Percentiles rank a stretch among this genome's conserved stretches.
These are phyloP conservation scores for Acanthosepion pharaonis DNA, from an alignment of 2,888 invertebrate genomes.

Conservation along the genomic window DNA sequence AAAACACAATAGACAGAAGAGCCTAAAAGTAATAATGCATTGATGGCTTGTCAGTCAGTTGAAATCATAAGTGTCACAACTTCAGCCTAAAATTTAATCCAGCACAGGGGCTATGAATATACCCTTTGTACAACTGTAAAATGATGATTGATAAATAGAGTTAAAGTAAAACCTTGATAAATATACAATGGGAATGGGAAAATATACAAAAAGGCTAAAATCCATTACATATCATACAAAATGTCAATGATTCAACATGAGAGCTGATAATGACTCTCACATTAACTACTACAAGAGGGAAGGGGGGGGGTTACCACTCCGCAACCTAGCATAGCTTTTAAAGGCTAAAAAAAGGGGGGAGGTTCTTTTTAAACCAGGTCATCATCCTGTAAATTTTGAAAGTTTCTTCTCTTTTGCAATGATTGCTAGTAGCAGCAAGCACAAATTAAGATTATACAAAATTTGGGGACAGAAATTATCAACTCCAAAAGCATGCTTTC, in stretches of 20 bases:
- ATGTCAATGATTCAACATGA: constrained; percentile 42
- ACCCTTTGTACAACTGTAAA: constrained; percentile 45
- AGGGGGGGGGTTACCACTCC: neutral
- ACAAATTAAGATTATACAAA: neutral
- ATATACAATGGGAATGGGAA: constrained; percentile 47
- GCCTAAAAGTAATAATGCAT: constrained; percentile 38
- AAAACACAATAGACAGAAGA: constrained; percentile 45
- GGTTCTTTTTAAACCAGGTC: neutral
- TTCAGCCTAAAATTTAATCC: constrained; percentile 37
- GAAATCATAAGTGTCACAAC: neutral
- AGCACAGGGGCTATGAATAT: constrained; percentile 23
- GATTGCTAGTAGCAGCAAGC: neutral
- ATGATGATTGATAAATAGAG: constrained; percentile 45
- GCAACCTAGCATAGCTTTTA: constrained; percentile 13
- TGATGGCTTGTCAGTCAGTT: constrained; percentile 24
- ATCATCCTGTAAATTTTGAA: neutral
- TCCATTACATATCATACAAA: constrained; percentile 47
- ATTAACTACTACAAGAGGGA: neutral
- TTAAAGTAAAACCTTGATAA: constrained; percentile 42
- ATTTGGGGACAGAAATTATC: neutral
- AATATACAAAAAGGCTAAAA: constrained; percentile 48
- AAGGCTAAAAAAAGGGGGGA: neutral
- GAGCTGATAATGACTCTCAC: neutral
- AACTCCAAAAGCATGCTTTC: neutral
- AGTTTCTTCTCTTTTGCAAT: neutral